Evolutionary conservation across 2,888 invertebrate genomes (phyloP), one percentile per base, ranked within the genome.

Genomic region (Calameuta filiformis): DNA sequence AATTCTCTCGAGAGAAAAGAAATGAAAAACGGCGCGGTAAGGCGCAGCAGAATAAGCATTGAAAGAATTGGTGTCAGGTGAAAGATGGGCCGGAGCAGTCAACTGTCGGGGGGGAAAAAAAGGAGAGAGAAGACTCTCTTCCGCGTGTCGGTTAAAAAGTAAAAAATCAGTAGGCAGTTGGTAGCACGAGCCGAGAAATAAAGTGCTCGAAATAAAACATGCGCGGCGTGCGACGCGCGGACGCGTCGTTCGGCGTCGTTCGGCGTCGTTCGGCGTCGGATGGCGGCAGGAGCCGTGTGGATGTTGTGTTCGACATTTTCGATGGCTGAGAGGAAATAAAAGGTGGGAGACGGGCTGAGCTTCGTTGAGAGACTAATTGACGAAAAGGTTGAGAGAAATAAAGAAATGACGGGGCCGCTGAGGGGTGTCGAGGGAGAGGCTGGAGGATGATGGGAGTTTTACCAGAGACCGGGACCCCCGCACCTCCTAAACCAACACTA

Each of bases 311-410:
- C 69, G 69, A 69, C 69, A 69, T 69, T 69, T 40, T 33, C 31
- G 33, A 69, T 33, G 69, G 69, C 33, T 12, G 33, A 33, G 69
- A 69, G 69, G n/a, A 69, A 69, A 69, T 69, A 69, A 69, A 69
- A 69, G 12, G 30, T 31, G 69, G 69, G 11, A 30, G 69, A 30
- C 12, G 15, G 69, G 79, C 35, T 80, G 77, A 79, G 78, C 81
- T 83, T 30, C 83, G 81, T 82, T 83, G 84, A 87, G 85, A 86
- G 86, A 88, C 89, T 89, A 89, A 89, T 89, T 89, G 89, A 89
- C 86, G 85, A 83, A 82, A 83, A 80, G 78, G 79, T 80, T 80
- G 75, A 78, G 74, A 73, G 76, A 80, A 77, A 80, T 83, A 40
- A 69, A 69, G 37, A 73, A n/a, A 56, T 31, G 56, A 69, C 11